Base-by-base conservation (phyloP, 2,797 vertebrate species). In the Ammospiza maritima region DNA sequence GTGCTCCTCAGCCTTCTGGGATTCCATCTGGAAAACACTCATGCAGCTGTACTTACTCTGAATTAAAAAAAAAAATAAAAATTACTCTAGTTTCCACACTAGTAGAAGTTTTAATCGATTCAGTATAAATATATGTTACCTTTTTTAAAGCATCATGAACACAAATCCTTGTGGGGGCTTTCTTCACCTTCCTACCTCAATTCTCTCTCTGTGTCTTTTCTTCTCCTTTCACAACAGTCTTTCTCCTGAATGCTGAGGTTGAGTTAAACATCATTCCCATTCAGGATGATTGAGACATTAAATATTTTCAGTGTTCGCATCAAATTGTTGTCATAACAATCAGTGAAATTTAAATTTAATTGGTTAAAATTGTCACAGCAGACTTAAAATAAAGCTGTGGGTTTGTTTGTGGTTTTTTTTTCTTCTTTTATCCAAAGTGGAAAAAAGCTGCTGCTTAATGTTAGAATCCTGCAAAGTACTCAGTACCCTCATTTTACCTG, bases 401-500 rank as follows among this genome's bases (percentile, higher is more conserved):
- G 7, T 17, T 38, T 36, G 18, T 25, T 23, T 45, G 13, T 42
- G 12, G 6, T 10, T 23, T 44, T 18, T 47, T 13, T 13, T 8
- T 53, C 44, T 38, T 48, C 40, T 21, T 32, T 45, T 79, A 3
- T 70, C 71, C 17, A 14, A 34, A 60, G 36, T 70, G 32, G 29
- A 23, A 47, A 76, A 73, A 66, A 21, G 42, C n/a, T 78, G 29
- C 88, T 71, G 51, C 65, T 86, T 78, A 78, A 32, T 13, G 16
- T 23, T n/a, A 36, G 40, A 27, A 73, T 53, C 56, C 58, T 50
- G 12, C 51, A 19, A 78, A 71, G 19, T 88, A 32, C 91, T 64
- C n/a, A 91, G 91, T 66, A 29, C 17, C 17, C 32, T 81, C 26
- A 50, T 83, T 93, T 95, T 72, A n/a, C 13, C 42, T 66, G 58